Percentiles rank a stretch among this genome's conserved stretches.
Conservation (phyloP, 2,797 vertebrate species). For the Oreochromis mossambicus region DNA sequence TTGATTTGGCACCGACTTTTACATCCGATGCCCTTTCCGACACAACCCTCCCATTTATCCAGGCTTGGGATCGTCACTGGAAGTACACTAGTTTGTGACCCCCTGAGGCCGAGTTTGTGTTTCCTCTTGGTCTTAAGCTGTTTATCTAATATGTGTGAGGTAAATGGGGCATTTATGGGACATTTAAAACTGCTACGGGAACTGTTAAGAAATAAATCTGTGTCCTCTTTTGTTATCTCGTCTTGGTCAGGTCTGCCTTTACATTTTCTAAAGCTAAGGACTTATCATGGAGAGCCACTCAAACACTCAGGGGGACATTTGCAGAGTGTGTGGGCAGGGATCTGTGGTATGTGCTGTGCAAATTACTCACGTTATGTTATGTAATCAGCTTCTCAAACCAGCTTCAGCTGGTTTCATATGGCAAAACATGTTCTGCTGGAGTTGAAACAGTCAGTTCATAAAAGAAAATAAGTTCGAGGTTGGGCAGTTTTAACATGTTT, state of each 20-base stretch:
- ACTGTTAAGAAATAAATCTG: not conserved
- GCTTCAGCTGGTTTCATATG: not conserved
- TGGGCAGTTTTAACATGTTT: not conserved
- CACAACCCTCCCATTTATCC: not conserved
- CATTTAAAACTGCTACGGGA: not conserved
- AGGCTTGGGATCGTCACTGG: not conserved
- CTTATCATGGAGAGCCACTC: not conserved
- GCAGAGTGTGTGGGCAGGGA: not conserved
- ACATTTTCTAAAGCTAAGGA: not conserved
- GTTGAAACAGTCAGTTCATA: fast-evolving
- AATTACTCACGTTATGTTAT: not conserved
- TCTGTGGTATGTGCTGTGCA: not conserved
- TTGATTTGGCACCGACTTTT: not conserved
- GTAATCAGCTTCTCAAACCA: not conserved
- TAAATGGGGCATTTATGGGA: not conserved
- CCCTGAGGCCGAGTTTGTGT: not conserved
- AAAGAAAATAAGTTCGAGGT: not conserved
- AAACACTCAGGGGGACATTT: not conserved
- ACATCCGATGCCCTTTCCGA: not conserved
- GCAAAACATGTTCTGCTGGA: not conserved
- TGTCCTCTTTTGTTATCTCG: not conserved
- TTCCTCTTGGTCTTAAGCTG: not conserved
- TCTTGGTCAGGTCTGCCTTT: not conserved
- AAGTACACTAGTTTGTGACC: not conserved
- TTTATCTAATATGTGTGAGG: not conserved